A percentile compares a stretch with the other conserved stretches of the same genome.
These are phyloP conservation scores for Lobophora halterata DNA, from an alignment of 2,888 invertebrate species.

Conservation along the genomic window DNA sequence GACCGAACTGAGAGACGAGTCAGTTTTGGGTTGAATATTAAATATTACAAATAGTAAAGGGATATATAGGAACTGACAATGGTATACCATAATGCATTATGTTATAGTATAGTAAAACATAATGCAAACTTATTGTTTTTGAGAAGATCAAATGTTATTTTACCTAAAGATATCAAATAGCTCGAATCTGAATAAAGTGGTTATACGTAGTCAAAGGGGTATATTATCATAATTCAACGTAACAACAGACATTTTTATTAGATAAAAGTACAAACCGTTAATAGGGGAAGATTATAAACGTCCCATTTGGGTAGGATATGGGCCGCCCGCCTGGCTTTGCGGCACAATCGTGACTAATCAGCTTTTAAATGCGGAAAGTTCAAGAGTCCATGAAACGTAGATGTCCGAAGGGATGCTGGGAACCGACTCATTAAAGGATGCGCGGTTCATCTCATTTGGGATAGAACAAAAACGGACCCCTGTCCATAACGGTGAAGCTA, in stretches of 20 bases:
- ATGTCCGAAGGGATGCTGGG: constrained; percentile 36
- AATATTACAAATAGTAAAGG: no score
- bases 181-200: no score
- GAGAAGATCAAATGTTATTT: no score
- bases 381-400: constrained; percentile 41
- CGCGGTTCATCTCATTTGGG: constrained; percentile 63
- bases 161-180: no score
- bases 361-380: constrained; percentile 38
- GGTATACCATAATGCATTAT: no score
- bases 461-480: constrained; percentile 66
- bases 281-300: constrained; percentile 26
- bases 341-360: constrained; percentile 32
- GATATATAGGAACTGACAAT: no score
- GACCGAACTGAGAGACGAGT: constrained; percentile 32
- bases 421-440: constrained; percentile 64
- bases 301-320: constrained; percentile 29
- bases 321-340: constrained; percentile 22
- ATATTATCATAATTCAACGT: constrained; percentile 5
- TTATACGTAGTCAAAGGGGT: no score
- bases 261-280: constrained; percentile 15
- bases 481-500: constrained; percentile 67
- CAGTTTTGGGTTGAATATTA: constrained; percentile 22
- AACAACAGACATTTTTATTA: constrained; percentile 2
- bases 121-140: no score
- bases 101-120: no score